Base-by-base conservation (phyloP, 2,113 vertebrate genomes). In the Cichladusa arquata region DNA sequence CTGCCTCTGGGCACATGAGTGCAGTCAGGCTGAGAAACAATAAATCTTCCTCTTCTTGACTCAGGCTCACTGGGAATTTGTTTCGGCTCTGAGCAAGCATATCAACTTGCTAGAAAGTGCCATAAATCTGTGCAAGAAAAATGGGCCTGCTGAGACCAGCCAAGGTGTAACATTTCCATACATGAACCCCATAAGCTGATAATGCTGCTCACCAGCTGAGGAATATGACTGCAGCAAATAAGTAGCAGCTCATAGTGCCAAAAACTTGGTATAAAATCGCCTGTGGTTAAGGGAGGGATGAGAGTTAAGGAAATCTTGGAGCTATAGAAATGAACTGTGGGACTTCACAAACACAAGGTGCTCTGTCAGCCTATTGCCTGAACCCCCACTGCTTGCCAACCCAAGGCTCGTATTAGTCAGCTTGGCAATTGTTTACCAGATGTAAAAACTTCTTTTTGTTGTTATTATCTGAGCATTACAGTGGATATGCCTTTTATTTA, bases 101-200 rank as follows among this genome's bases (percentile, higher is more conserved):
- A 81, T 72, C 73, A 60, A 26, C 66, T 79, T 73, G 25, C 48
- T 79, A 61, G 56, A 45, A 82, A 56, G 65, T 38, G 78, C 73
- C 78, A 26, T 79, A 78, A 88, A 93, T 91, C 89, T 66, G 42
- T 57, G 53, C 20, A 64, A 65, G 94, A 90, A 84, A 89, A 85
- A 62, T 15, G 33, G 56, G 28, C 34, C 45, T 82, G 78, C 78
- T 67, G 87, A 92, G 74, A 87, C 57, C 61, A 53, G 17, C 44
- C 76, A 26, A 79, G 77, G 50, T 19, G 14, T 44, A 71, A 70
- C 56, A 29, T 76, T 88, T 81, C 67, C 64, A 20, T 57, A 42
- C 28, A 20, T 20, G 45, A 83, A 38, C 48, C 42, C 47, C 38
- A 7, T 65, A 85, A 95, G 66, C 70, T 58, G 81, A 34, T 64